Percentiles rank a stretch among this genome's conserved stretches.
These are phyloP conservation scores for Eidolon helvum DNA, from an alignment of 2,113 vertebrate genomes.

Conservation along the genomic window DNA sequence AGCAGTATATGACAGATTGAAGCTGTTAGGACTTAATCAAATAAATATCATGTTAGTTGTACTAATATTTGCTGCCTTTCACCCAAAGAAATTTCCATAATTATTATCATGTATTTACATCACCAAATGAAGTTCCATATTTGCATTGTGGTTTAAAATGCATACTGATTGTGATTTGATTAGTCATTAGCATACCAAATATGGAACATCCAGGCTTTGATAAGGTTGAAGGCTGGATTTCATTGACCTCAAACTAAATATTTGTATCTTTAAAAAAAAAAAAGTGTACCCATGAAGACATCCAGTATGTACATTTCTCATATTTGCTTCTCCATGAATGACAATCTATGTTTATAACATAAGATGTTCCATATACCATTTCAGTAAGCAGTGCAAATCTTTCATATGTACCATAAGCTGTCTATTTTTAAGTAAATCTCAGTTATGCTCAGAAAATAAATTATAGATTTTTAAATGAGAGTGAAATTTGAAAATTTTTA, in stretches of 20 bases:
- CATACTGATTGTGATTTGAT: constrained; percentile 73
- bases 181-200: constrained; percentile 70
- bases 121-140: constrained; percentile 53
- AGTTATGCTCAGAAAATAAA: not conserved
- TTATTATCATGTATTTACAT: constrained; percentile 65
- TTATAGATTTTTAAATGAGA: not conserved
- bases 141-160: constrained; percentile 68
- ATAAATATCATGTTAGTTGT: constrained; percentile 16
- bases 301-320: not conserved
- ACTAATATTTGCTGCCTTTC: constrained; percentile 60
- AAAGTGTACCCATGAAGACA: not conserved
- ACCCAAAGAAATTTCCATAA: constrained; percentile 62
- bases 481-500: not conserved
- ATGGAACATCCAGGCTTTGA: not conserved
- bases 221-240: constrained; percentile 31
- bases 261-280: not conserved
- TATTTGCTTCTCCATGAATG: not conserved
- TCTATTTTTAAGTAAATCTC: not conserved
- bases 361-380: not conserved
- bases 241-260: not conserved
- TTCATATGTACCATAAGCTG: not conserved
- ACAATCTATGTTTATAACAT: not conserved
- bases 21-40: constrained; percentile 7
- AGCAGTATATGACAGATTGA: not conserved
- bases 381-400: not conserved